phyloP scores from a whole-genome alignment of 2,113 vertebrate species.

The Oryzias curvinotus region DNA sequence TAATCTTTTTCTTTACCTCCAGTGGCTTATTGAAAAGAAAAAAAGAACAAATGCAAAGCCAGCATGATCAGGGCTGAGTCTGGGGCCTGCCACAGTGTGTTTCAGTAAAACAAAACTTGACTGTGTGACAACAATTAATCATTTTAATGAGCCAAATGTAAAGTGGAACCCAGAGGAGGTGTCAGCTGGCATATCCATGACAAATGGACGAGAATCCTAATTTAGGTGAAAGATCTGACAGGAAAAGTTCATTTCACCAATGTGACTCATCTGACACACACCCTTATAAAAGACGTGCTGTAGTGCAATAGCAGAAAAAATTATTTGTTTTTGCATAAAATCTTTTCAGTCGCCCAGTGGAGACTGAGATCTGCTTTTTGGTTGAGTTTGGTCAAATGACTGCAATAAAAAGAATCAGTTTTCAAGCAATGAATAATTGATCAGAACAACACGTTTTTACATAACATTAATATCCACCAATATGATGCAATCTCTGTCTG shows the following conservation, averaged over 20 bases:
- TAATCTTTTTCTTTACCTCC: not conserved
- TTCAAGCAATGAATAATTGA: no score
- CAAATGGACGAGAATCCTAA: slow-evolving; percentile 68
- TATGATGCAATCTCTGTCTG: no score
- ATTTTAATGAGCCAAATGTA: slow-evolving; percentile 64
- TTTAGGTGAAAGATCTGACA: slow-evolving; percentile 68
- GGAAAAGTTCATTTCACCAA: slow-evolving; percentile 64
- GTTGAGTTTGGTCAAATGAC: no score
- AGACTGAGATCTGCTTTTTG: no score
- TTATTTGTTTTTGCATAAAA: no score
- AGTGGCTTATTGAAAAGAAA: no score
- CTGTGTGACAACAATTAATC: slow-evolving; percentile 68
- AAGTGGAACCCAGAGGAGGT: slow-evolving; percentile 58
- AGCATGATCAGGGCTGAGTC: slow-evolving; percentile 31
- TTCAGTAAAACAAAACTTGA: slow-evolving; percentile 36
- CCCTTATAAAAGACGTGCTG: no score
- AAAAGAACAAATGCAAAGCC: slow-evolving; percentile 18
- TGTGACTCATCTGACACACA: slow-evolving; percentile 45
- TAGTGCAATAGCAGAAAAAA: no score
- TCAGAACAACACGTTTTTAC: no score
- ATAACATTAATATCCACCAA: no score
- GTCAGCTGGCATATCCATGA: slow-evolving; percentile 64
- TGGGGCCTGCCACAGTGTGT: slow-evolving; percentile 28
- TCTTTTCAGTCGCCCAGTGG: no score
- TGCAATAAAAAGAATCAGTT: no score